Evolutionary conservation across 2,113 vertebrate genomes (phyloP).

Genomic region (Felis catus): F.catus_Fca126_mat1.0 CM031421.1:13078501-13079000

Average conservation of each 20-base stretch:
- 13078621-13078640: no score
- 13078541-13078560: background rate
- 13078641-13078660: background rate
- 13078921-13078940: background rate
- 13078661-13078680: background rate
- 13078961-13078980: background rate
- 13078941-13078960: background rate
- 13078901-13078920: background rate
- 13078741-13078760: no score
- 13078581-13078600: background rate
- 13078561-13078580: background rate
- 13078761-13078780: background rate
- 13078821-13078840: background rate
- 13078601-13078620: background rate
- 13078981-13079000: background rate
- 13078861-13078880: background rate
- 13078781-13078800: background rate
- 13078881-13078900: background rate
- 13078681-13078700: background rate
- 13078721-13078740: background rate
- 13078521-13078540: background rate
- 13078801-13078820: background rate
- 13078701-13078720: background rate
- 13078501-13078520: background rate
- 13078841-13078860: rapidly evolving